Base-by-base conservation (phyloP, 1,140 invertebrate species). In the Drosophila kurseongensis region DNA sequence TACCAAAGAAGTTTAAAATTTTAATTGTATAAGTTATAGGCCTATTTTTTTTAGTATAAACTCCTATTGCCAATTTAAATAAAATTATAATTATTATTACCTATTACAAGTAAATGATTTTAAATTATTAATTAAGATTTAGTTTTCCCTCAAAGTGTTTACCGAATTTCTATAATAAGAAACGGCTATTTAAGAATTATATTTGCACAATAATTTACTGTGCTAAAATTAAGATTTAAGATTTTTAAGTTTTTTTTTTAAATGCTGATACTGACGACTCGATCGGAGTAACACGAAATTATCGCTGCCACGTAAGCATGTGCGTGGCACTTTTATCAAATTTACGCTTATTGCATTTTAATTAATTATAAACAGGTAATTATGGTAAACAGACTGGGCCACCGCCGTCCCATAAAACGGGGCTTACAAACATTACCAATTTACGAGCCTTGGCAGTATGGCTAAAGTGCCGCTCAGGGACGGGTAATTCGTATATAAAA, bases 351-450 rank as follows among this genome's bases (percentile, higher is more conserved):
- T 90, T 90, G 85, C 86, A 90, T 90, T 90, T 90, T 90, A 90
- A 90, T 90, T 90, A 90, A 90, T 90, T 90, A 90, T 90, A 90
- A 90, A 90, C 85, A 90, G 85, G 85, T 90, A 90, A 90, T 90
- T 90, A 90, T 90, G 86, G 81, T 86, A 89, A 89, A 71, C 84
- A 88, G 71, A 58, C 63, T 56, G 85, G 68, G 61, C 62, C 62
- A 66, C 42, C 42, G 50, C 14, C 36, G 41, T 5, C 32, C 56
- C 73, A 77, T 77, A 77, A 75, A 76, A 58, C 36, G 12, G 48
- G 55, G 61, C 63, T 59, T 76, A 59, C 38, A 47, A 58, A 45
- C 50, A 58, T 78, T 65, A 62, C 69, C 65, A 71, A 77, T 81
- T 60, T 62, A 66, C 58, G 62, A 74, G 73, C 61, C 44, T 63